A percentile compares a stretch with the other conserved stretches of the same genome.
phyloP scores from a whole-genome alignment of 2,113 vertebrate species.

The Speoplatyrhinus poulsoni region DNA sequence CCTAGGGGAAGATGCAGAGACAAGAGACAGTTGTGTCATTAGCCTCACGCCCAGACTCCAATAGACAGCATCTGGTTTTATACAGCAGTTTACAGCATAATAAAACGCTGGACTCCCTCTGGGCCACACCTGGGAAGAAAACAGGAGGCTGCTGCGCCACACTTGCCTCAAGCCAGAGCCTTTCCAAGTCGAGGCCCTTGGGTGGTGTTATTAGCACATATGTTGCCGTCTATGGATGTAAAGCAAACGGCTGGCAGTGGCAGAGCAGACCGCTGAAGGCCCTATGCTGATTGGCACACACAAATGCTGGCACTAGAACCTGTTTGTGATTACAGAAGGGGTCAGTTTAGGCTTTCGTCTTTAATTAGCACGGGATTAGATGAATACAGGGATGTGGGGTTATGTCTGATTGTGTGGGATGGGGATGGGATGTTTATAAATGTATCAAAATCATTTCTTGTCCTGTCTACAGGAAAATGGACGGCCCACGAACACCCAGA shows the following conservation, averaged over 20 bases:
- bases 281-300: constrained; percentile 15
- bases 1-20: constrained; percentile 53
- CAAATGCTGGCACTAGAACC: neutral
- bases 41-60: constrained; percentile 38
- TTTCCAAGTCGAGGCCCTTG: constrained; percentile 8
- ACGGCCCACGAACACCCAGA: constrained; percentile 84
- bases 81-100: constrained; percentile 53
- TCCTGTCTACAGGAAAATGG: constrained; percentile 80
- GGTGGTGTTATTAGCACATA: constrained; percentile 12
- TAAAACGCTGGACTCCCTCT: constrained; percentile 43
- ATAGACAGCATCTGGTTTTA: constrained; percentile 50
- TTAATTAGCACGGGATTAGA: constrained; percentile 47
- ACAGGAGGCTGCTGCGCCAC: constrained; percentile 28
- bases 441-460: constrained; percentile 49
- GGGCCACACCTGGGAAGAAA: constrained; percentile 46
- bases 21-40: constrained; percentile 64
- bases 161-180: constrained; percentile 21
- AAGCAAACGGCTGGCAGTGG: constrained; percentile 21
- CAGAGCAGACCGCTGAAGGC: constrained; percentile 15
- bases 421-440: constrained; percentile 37
- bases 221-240: constrained; percentile 17
- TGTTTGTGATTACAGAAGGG: constrained; percentile 30
- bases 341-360: constrained; percentile 45
- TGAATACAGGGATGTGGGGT: constrained; percentile 37
- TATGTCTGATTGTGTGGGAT: constrained; percentile 41